Evolutionary conservation across 2,888 invertebrate genomes (phyloP), one percentile per base, ranked within the genome.

Genomic region (Drosophila demipolita): DNA sequence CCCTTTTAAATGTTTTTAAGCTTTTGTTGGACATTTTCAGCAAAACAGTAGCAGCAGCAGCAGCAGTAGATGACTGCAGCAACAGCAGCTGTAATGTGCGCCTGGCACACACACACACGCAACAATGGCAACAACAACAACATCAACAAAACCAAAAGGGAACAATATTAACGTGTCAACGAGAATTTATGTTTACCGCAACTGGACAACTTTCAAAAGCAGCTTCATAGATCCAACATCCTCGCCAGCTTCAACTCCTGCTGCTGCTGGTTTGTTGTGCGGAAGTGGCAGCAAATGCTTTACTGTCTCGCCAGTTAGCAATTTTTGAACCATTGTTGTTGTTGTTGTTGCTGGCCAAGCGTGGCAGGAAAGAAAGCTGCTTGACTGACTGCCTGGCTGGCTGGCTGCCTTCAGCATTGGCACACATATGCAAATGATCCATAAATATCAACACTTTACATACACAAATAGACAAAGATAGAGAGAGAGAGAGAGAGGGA

Each of bases 171-270:
- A 87, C 87, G 89, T 87, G 87, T 87, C 87, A 87, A 87, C 87
- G 89, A 87, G 89, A 87, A 87, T 87, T 87, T 87, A 87, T 87
- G 87, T 88, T 87, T 87, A 87, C 87, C 87, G 89, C 87, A 87
- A 87, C 87, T 87, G 87, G 87, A 87, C 89, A 87, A 87, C 87
- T 87, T 88, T 87, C 89, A 86, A 82, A 84, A 84, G 84, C 89
- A 88, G 85, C 85, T 87, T 78, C 80, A 84, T 71, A 78, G 79
- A 70, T 69, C 48, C 70, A 73, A 58, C 73, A 73, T 73, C 11
- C 66, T 53, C 55, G 48, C 17, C 60, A 40, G 36, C 32, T 38
- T 8, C 35, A n/a, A 9, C 53, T 15, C 8, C 52, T 35, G 29
- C 53, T 36, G 7, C 58, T 49, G 35, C 23, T 45, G 33, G 15